Evolutionary conservation across 2,797 vertebrate genomes (phyloP).

Genomic region (Valencia hispanica): DNA sequence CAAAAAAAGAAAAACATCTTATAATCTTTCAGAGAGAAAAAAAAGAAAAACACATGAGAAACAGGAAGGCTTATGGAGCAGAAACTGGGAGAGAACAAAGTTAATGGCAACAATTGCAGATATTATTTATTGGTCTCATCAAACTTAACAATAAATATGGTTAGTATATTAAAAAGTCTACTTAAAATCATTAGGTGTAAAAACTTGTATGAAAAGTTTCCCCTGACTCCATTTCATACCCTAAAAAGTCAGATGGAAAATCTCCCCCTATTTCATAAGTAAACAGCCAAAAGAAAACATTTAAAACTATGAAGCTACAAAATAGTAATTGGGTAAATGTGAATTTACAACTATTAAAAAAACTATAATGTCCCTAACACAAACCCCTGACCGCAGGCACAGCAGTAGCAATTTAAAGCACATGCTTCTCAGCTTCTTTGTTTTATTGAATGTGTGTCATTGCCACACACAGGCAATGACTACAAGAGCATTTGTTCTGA

Average conservation of each 20-base stretch:
- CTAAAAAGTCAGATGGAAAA: not conserved
- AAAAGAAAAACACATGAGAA: not conserved
- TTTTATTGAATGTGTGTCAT: not conserved
- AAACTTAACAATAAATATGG: not conserved
- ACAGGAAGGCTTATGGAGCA: not conserved
- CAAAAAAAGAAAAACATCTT: no score
- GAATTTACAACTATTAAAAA: not conserved
- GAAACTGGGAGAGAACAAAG: not conserved
- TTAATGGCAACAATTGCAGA: not conserved
- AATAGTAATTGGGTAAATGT: not conserved
- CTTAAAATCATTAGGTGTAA: not conserved
- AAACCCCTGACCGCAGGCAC: not conserved
- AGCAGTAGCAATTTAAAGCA: not conserved
- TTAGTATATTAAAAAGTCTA: not conserved
- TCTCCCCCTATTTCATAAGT: not conserved
- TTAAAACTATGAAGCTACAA: not conserved
- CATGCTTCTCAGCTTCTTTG: not conserved
- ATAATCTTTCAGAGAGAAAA: no score
- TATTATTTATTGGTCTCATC: not conserved
- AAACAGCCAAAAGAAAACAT: not conserved
- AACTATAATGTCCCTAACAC: not conserved
- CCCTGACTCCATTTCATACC: not conserved
- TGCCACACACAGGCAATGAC: not conserved
- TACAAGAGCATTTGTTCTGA: not conserved
- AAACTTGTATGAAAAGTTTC: not conserved